Percentiles rank a stretch among this genome's conserved stretches.
These are phyloP conservation scores for Lampropteryx suffumata DNA, from an alignment of 2,888 invertebrate species.

Conservation along the genomic window DNA sequence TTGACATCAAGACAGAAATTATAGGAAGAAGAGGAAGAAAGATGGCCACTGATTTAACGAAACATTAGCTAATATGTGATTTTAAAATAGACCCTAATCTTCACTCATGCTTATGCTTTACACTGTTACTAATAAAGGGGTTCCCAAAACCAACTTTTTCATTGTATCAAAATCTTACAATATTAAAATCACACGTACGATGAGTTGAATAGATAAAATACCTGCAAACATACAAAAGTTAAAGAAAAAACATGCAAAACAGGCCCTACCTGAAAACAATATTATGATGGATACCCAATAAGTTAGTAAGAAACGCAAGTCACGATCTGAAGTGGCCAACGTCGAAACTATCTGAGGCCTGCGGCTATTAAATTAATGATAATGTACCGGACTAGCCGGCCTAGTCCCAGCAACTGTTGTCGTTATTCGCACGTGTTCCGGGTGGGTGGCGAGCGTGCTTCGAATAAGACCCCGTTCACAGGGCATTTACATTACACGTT, in stretches of 20 bases:
- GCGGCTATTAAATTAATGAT: constrained; percentile 68
- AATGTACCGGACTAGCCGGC: constrained; percentile 48
- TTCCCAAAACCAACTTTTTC: no score
- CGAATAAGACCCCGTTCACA: constrained; percentile 46
- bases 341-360: constrained; percentile 42
- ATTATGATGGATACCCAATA: constrained; percentile 27
- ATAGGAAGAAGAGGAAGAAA: no score
- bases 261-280: constrained; percentile 15
- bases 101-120: no score
- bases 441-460: constrained; percentile 41
- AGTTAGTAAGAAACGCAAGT: constrained; percentile 43
- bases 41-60: no score
- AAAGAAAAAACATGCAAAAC: neutral
- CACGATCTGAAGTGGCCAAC: constrained; percentile 46
- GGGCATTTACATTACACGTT: no score
- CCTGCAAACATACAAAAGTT: neutral
- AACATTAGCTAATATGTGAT: no score
- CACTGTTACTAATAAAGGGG: no score
- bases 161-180: no score
- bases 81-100: no score
- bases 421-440: constrained; percentile 69
- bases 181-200: no score
- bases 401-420: constrained; percentile 46
- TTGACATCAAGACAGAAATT: no score
- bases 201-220: no score